Base-by-base conservation (phyloP, 2,888 invertebrate species). In the Ischnura elegans region DNA sequence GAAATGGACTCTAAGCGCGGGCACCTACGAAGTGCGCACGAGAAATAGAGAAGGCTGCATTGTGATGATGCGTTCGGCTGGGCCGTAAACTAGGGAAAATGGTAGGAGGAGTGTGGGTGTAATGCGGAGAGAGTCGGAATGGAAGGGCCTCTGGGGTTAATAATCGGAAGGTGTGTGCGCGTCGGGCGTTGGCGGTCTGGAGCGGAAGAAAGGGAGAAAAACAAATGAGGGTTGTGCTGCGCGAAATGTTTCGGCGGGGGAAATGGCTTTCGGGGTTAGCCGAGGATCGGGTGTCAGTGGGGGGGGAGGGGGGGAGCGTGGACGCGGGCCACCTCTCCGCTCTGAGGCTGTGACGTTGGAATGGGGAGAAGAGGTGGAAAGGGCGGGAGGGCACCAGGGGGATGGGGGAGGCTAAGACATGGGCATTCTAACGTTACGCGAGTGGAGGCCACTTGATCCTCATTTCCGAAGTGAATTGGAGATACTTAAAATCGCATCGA, bases 391-490 rank as follows among this genome's bases (percentile, higher is more conserved):
- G 90, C 13, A n/a, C 25, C 43, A 90, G 76, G 21, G 13, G 66
- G 66, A 29, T 19, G 66, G 29, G 43, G 51, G 51, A 90, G 16
- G 66, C 87, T 21, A 25, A 19, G 61, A 51, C 87, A 55, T 51
- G 36, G 51, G 51, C 87, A 87, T 87, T 87, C 87, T 87, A 51
- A 87, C 87, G 87, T 87, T 87, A 51, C 42, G 36, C 51, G 55
- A 87, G 87, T 55, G 51, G 45, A 36, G 25, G 25, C 19, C 87
- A 36, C n/a, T n/a, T n/a, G n/a, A n/a, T n/a, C n/a, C n/a, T n/a
- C n/a, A n/a, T n/a, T n/a, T n/a, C n/a, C n/a, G n/a, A n/a, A n/a
- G n/a, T n/a, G n/a, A n/a, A n/a, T n/a, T n/a, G n/a, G n/a, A n/a
- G n/a, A n/a, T n/a, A n/a, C n/a, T n/a, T n/a, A n/a, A n/a, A n/a